Conservation (phyloP, 2,113 vertebrate species). For the Actinemys pallida region DNA sequence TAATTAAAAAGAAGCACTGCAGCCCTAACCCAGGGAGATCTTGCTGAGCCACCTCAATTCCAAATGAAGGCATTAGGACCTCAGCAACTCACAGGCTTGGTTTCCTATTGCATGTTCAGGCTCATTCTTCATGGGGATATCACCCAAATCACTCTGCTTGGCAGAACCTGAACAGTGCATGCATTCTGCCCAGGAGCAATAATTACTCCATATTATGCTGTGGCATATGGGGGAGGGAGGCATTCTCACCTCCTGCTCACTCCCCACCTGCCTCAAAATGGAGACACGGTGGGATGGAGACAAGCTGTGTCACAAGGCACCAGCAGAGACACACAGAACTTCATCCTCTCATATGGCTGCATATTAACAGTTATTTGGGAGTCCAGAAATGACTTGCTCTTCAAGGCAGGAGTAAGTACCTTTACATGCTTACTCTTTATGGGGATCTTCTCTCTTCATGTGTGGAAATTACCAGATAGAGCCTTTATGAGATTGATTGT, state of each 20-base stretch:
- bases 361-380: not conserved
- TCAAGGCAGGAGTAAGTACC: not conserved
- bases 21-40: not conserved
- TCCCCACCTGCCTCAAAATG: not conserved
- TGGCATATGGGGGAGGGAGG: not conserved
- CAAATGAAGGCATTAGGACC: not conserved
- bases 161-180: too few species aligned
- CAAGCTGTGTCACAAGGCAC: not conserved
- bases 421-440: not conserved
- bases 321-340: not conserved
- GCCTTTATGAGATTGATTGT: not conserved
- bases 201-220: not conserved
- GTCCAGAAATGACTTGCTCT: not conserved
- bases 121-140: not conserved
- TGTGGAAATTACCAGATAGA: not conserved
- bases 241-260: not conserved
- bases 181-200: not conserved
- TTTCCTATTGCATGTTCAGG: not conserved
- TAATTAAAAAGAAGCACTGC: not conserved
- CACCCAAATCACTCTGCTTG: not conserved
- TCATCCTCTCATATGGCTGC: not conserved
- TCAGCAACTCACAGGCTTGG: not conserved
- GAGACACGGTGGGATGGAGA: not conserved
- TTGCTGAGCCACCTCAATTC: not conserved
- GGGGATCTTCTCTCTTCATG: not conserved